phyloP scores from a whole-genome alignment of 2,888 invertebrate species.

The Patella depressa region DNA sequence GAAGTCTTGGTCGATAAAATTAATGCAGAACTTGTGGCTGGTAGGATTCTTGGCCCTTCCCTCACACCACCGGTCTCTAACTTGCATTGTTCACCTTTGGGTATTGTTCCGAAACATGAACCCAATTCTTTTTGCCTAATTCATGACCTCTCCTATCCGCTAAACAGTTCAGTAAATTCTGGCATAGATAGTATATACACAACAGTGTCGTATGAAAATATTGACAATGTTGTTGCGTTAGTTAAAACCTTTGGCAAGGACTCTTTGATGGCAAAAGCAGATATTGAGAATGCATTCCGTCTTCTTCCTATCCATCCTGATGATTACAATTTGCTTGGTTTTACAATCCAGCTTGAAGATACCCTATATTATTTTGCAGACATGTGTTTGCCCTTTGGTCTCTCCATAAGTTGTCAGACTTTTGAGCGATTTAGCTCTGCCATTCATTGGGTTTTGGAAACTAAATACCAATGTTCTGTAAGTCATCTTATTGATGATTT shows the following conservation, averaged over 20 bases:
- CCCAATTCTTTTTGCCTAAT: not conserved
- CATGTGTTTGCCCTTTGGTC: conserved; percentile 11
- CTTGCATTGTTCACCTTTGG: not conserved
- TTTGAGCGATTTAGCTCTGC: conserved; percentile 10
- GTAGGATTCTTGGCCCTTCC: not conserved
- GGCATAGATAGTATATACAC: not conserved
- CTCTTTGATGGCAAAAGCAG: conserved; percentile 6
- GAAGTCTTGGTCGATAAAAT: not conserved
- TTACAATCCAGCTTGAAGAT: not conserved
- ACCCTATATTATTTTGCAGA: not conserved
- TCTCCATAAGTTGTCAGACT: not conserved
- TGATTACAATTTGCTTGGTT: conserved; percentile 10
- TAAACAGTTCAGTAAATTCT: not conserved
- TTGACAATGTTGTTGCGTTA: conserved; percentile 6
- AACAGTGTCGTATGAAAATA: not conserved
- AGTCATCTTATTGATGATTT: conserved; percentile 13
- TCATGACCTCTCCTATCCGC: not conserved
- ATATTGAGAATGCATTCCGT: conserved; percentile 11
- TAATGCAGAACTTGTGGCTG: not conserved
- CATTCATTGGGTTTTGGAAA: not conserved
- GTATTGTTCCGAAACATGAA: not conserved
- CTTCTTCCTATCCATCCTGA: conserved; percentile 7
- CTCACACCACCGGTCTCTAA: not conserved
- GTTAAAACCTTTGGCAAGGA: not conserved
- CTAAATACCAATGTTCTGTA: not conserved